These are phyloP conservation scores for Anolis carolinensis DNA, from an alignment of 2,113 vertebrate species.

Conservation along the genomic window DNA sequence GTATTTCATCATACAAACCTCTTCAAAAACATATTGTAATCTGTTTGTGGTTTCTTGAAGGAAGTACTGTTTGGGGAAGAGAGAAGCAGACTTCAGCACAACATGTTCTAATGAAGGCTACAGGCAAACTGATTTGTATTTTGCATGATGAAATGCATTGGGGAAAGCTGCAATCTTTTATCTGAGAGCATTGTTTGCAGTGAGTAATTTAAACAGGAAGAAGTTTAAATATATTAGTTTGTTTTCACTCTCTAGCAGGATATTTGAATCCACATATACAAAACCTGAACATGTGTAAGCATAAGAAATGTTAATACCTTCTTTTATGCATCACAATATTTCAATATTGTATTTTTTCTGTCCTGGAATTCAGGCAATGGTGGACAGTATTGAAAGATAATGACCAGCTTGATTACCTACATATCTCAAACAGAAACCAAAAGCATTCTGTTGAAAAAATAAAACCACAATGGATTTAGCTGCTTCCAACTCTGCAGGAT, in stretches of 20 bases:
- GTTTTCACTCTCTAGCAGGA: background rate
- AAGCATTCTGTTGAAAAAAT: too few species aligned
- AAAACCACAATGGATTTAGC: background rate
- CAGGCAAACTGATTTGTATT: background rate
- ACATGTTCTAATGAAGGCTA: background rate
- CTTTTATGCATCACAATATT: too few species aligned
- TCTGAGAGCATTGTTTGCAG: background rate
- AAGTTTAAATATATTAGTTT: background rate
- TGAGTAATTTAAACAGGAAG: background rate
- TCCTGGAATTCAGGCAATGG: background rate
- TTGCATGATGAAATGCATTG: background rate
- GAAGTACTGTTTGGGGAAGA: background rate
- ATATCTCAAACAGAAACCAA: background rate
- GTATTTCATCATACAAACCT: constrained; percentile 18
- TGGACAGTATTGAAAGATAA: background rate
- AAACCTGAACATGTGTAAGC: background rate
- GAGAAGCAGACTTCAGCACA: background rate
- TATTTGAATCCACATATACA: background rate
- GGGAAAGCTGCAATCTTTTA: background rate
- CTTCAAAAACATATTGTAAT: background rate
- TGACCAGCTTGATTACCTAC: background rate
- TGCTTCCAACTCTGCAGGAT: background rate
- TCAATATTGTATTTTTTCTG: background rate
- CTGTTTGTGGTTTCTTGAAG: background rate
- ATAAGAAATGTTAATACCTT: background rate